Evolutionary conservation across 2,888 invertebrate species (phyloP), one percentile per base, ranked within the genome.

Genomic region (Scrobipalpa costella): DNA sequence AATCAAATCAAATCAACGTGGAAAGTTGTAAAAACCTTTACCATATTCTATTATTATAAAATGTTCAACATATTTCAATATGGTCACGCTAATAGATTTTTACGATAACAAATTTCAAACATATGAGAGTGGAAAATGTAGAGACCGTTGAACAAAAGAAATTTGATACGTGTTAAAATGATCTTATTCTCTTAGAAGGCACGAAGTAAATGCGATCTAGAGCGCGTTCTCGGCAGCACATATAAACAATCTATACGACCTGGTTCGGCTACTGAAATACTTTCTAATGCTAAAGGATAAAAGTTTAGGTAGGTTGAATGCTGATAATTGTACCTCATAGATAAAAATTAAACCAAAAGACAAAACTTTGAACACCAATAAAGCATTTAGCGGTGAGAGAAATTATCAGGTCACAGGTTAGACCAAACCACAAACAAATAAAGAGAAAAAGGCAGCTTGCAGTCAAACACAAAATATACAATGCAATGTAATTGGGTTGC

Each of bases 131-230:
- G 21, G 44, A 52, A 58, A 62, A 57, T 60, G 33, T 44, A 33
- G 49, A 63, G 49, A 63, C 21, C 21, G 49, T 62, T 55, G 63
- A 63, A 63, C 65, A 63, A 63, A 65, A 63, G 69, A 67, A 66
- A 68, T 65, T 61, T 66, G 63, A 70, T 64, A 67, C 68, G 68
- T 67, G 68, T 69, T 67, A 67, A 69, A 71, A 68, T 73, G 71
- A 74, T 72, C 71, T 74, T 70, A 73, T 70, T 71, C 69, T 69
- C 67, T 66, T 66, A 70, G 62, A 68, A 67, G 69, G 72, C 67
- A 69, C 67, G 69, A 67, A 65, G 69, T 69, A 77, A 77, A 79
- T 79, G 77, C 73, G 72, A 77, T 74, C 69, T 77, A 65, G 77
- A 73, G 63, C 79, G 71, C 68, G 70, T 70, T 72, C 68, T 69